Evolutionary conservation across 2,113 vertebrate species (phyloP), one percentile per base, ranked within the genome.

Genomic region (Eubucco bourcierii): DNA sequence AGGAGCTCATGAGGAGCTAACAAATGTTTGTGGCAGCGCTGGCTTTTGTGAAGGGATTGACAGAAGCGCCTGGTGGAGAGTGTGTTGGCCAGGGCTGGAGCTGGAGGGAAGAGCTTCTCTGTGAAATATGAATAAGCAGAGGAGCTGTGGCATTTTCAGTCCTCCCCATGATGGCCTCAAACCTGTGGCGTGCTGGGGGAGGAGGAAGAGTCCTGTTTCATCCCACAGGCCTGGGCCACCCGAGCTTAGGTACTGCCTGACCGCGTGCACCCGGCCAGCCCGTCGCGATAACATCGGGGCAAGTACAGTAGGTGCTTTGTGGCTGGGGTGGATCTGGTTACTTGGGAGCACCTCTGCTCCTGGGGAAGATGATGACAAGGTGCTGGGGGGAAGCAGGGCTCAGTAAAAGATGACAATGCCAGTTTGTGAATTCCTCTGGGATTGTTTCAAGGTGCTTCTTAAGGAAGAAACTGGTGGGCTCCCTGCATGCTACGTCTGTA

Each of bases 301-400:
- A 0, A 73, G 71, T 63, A 98, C 85, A 98, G 98, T 87, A 72
- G 94, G 87, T 0, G 94, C 98, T 98, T 98, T 98, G 98, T 98
- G 95, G 28, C 28, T 19, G 60, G 16, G 33, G 64, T 68, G 87
- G 97, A 97, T 98, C 97, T 55, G 52, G 95, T 98, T 98, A 97
- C 98, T 50, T 96, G 97, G 96, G 94, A 96, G 95, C 92, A 96
- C n/a, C 92, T 95, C 85, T 87, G 78, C 52, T 77, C 59, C 92
- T 64, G 47, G 85, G 94, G 96, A 96, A 87, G 58, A 88, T 0
- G 83, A 97, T 97, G 97, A 94, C 96, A 94, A 80, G 1, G 37
- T 20, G 80, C 63, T 55, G 71, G 80, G 79, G 90, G 77, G 77
- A 84, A 83, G 80, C 46, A 2, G 58, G 46, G 67, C 90, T 80